Conservation (phyloP, 2,888 invertebrate genomes). For the Phoenoteleia sp. region DNA sequence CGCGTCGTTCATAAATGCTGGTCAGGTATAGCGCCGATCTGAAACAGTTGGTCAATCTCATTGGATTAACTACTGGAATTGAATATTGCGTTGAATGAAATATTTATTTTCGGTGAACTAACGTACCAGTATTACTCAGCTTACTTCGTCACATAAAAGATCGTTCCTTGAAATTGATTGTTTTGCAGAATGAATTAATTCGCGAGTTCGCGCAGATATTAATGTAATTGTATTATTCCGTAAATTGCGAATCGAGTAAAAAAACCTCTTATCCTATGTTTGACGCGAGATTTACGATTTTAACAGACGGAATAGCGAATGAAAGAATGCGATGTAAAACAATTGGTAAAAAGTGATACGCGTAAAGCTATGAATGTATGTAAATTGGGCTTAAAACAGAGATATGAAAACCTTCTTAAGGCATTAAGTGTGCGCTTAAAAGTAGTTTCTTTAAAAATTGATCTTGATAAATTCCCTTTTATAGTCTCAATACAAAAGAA, state of each 20-base stretch:
- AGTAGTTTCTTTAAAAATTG: slow-evolving; percentile 9
- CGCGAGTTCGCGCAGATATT: slow-evolving; percentile 1
- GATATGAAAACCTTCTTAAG: slow-evolving; percentile 19
- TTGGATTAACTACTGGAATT: slow-evolving; percentile 71
- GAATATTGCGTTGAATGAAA: slow-evolving; percentile 70
- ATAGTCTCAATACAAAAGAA: background rate
- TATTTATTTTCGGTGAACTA: slow-evolving; percentile 67
- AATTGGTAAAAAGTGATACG: slow-evolving; percentile 5
- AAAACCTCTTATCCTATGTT: too few relatives aligned
- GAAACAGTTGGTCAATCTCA: slow-evolving; percentile 73
- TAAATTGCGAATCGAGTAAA: too few relatives aligned
- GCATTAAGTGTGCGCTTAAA: slow-evolving; percentile 2
- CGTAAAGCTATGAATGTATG: slow-evolving; percentile 27
- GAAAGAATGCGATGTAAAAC: background rate
- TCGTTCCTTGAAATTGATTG: slow-evolving; percentile 45
- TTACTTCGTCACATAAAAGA: slow-evolving; percentile 52
- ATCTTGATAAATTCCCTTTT: slow-evolving; percentile 5
- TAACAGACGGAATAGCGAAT: background rate
- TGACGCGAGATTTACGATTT: too few relatives aligned
- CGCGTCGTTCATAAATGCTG: slow-evolving; percentile 69
- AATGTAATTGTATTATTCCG: too few relatives aligned
- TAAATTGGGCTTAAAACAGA: slow-evolving; percentile 22
- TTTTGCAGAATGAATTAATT: slow-evolving; percentile 39
- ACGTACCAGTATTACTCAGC: slow-evolving; percentile 54
- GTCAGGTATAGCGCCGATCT: slow-evolving; percentile 68